Conservation (phyloP, 2,797 vertebrate genomes). For the Myripristis jacobus region DNA sequence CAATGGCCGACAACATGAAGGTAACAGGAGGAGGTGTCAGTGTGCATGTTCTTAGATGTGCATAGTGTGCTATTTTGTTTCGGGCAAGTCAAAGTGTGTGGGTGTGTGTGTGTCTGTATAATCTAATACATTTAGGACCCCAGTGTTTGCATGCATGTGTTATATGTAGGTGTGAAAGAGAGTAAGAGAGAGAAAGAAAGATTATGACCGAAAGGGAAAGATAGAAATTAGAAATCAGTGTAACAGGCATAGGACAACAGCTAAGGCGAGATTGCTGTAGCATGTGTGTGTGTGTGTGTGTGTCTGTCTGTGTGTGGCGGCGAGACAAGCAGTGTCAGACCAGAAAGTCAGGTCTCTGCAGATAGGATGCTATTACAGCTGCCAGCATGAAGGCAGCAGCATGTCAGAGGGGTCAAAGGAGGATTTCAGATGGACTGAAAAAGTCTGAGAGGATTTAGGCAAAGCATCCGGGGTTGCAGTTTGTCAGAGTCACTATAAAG, state of each 20-base stretch:
- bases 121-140: too few species aligned
- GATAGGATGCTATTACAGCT: constrained; percentile 67
- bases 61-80: constrained; percentile 29
- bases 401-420: constrained; percentile 57
- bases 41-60: constrained; percentile 9
- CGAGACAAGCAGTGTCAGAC: constrained; percentile 35
- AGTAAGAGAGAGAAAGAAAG: constrained; percentile 2
- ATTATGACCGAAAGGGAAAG: constrained; percentile 17
- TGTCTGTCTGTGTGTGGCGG: constrained; percentile 25
- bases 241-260: constrained; percentile 58
- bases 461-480: constrained; percentile 23
- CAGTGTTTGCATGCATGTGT: too few species aligned
- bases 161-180: too few species aligned
- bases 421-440: constrained; percentile 37
- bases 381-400: constrained; percentile 64
- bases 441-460: constrained; percentile 4
- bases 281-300: constrained; percentile 15
- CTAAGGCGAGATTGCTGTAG: constrained; percentile 42
- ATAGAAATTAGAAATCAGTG: constrained; percentile 56
- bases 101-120: constrained; percentile 20
- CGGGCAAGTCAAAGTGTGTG: constrained; percentile 10
- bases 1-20: constrained; percentile 55
- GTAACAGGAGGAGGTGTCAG: constrained; percentile 49
- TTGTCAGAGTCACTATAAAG: constrained; percentile 36
- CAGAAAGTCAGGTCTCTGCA: constrained; percentile 53